phyloP scores from a whole-genome alignment of 2,797 vertebrate genomes.

The Botia almorhae region DNA sequence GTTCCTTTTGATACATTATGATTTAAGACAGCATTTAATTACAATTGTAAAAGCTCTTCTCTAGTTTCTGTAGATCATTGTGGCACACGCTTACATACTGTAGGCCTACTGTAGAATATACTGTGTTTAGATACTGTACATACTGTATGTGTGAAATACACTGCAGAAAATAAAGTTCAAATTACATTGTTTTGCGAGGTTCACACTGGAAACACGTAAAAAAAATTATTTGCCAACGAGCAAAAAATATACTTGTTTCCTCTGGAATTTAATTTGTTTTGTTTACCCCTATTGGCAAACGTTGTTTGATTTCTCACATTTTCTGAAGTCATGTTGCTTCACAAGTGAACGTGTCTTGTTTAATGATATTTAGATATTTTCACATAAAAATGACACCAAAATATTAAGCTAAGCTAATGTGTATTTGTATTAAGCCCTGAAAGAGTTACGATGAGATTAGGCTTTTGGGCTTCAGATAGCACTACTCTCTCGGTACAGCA shows the following conservation, averaged over 20 bases:
- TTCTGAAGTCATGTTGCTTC: no score
- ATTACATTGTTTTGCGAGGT: no score
- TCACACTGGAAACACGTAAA: background rate
- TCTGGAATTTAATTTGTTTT: no score
- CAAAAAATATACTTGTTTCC: no score
- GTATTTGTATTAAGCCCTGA: background rate
- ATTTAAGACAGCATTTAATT: background rate
- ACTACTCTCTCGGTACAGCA: slow-evolving; percentile 15
- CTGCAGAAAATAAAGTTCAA: no score
- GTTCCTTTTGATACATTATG: background rate
- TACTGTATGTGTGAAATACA: no score
- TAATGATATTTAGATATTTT: background rate
- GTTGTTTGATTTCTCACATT: no score
- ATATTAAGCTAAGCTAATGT: background rate
- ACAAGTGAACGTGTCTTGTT: background rate
- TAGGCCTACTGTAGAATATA: background rate
- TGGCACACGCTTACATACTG: background rate
- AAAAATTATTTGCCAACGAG: background rate
- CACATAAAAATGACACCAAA: background rate
- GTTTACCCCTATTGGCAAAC: no score
- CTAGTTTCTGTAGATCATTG: background rate
- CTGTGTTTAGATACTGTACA: no score
- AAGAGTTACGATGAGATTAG: slow-evolving; percentile 19
- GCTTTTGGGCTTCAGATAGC: slow-evolving; percentile 23
- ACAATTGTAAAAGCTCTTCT: background rate